Percentiles rank a stretch among this genome's conserved stretches.
phyloP scores from a whole-genome alignment of 2,113 vertebrate species.

The Centropus unirufus region DNA sequence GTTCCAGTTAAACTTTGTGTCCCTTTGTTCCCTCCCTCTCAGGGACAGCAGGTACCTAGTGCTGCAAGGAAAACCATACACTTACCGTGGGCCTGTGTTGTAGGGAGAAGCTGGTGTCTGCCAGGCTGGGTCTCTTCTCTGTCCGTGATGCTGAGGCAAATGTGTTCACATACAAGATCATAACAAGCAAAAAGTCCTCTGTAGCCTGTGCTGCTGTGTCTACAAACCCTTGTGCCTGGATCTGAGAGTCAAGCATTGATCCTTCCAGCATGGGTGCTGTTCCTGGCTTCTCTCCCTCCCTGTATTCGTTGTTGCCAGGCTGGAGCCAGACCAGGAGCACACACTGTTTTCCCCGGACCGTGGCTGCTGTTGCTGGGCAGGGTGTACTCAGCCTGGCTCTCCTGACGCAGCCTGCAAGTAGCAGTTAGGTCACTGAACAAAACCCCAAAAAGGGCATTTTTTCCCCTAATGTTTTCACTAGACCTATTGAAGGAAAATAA shows the following conservation, averaged over 20 bases:
- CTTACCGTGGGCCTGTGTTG: neutral
- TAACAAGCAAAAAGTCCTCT: neutral
- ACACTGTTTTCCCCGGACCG: neutral
- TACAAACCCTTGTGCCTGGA: neutral
- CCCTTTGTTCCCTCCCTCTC: neutral
- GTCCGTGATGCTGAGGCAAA: neutral
- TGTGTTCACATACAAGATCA: neutral
- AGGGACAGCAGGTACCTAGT: neutral
- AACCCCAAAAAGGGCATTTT: conserved; percentile 22
- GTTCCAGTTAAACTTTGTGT: neutral
- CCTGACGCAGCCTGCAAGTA: conserved; percentile 6
- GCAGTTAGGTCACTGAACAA: conserved; percentile 20
- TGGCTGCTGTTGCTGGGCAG: neutral
- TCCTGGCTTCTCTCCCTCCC: neutral
- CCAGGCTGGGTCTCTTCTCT: neutral
- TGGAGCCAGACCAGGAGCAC: neutral
- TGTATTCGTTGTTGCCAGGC: neutral
- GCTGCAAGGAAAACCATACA: neutral
- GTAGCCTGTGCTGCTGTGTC: neutral
- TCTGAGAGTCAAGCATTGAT: neutral
- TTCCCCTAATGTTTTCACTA: neutral
- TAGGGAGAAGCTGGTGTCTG: neutral
- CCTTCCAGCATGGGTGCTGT: neutral
- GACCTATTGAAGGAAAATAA: conserved; percentile 29
- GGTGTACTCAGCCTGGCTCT: neutral